A percentile compares a stretch with the other conserved stretches of the same genome.
phyloP scores from a whole-genome alignment of 2,888 invertebrate species.

The Hetaerina titia region DNA sequence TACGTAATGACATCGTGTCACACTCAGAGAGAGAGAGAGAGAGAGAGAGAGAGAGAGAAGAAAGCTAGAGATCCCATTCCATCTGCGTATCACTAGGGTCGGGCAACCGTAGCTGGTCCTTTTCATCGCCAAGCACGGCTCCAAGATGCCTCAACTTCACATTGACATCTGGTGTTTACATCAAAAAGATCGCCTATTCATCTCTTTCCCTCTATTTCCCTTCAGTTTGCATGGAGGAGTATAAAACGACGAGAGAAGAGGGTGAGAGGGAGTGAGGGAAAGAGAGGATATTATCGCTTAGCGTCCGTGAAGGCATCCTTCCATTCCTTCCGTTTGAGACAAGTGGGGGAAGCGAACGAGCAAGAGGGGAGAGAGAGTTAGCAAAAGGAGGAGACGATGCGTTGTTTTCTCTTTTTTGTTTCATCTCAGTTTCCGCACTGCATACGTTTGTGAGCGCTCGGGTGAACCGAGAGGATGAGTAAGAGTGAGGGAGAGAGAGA shows the following conservation, averaged over 20 bases:
- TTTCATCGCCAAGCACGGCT: neutral
- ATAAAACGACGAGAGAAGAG: neutral
- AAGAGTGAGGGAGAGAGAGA: neutral
- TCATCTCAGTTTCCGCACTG: neutral
- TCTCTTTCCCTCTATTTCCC: constrained; percentile 3
- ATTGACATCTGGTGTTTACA: constrained; percentile 48
- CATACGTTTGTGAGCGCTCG: neutral
- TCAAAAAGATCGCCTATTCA: constrained; percentile 3
- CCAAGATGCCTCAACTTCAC: neutral
- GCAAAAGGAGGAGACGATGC: neutral
- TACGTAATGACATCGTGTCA: too few relatives aligned
- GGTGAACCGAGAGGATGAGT: neutral
- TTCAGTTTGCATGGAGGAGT: neutral
- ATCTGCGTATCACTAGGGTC: neutral
- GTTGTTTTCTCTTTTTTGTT: neutral
- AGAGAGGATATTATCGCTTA: neutral
- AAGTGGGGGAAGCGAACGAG: neutral
- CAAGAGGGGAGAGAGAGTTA: neutral
- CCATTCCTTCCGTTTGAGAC: neutral
- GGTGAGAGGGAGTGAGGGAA: neutral
- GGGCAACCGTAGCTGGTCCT: neutral
- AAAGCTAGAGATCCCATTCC: neutral
- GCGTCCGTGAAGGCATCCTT: neutral
- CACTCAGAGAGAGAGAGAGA: too few relatives aligned
- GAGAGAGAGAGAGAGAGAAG: too few relatives aligned